Evolutionary conservation across 2,888 invertebrate species (phyloP).

Genomic region (Melanophora roralis): DNA sequence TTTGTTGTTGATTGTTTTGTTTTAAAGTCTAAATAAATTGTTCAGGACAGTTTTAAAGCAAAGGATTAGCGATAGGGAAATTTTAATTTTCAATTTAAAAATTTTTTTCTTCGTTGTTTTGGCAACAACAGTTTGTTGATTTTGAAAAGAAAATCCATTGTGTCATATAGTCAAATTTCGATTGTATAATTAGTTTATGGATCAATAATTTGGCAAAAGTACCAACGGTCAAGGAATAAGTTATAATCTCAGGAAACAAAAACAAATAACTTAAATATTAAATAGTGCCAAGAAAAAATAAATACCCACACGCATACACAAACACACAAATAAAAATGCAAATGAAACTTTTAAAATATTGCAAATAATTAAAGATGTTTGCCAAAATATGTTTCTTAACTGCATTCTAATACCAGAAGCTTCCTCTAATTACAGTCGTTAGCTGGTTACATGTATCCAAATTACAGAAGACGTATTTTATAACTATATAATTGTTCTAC

Average conservation of each 20-base stretch:
- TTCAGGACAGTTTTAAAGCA: too few species aligned
- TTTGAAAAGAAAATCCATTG: neutral
- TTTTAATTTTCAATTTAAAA: too few species aligned
- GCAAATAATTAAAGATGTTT: too few species aligned
- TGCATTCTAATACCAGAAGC: too few species aligned
- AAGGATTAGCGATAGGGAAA: too few species aligned
- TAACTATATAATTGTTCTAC: too few species aligned
- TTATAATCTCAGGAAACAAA: neutral
- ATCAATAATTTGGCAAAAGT: slow-evolving; percentile 26
- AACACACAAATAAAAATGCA: too few species aligned
- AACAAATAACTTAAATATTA: neutral
- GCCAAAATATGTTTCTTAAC: too few species aligned
- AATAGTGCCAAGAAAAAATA: neutral
- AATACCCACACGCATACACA: neutral
- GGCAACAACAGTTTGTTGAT: neutral
- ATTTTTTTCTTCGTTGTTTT: neutral
- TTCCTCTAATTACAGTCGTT: too few species aligned
- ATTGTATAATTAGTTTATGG: neutral
- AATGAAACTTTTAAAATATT: too few species aligned
- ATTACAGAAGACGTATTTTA: too few species aligned
- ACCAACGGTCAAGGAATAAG: neutral
- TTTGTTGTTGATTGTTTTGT: neutral
- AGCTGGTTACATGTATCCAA: too few species aligned
- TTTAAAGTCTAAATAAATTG: neutral
- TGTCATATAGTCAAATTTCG: neutral